Percentiles rank a stretch among this genome's conserved stretches.
Evolutionary conservation across 2,888 invertebrate genomes (phyloP).

Genomic region (Thysanoteuthis rhombus): DNA sequence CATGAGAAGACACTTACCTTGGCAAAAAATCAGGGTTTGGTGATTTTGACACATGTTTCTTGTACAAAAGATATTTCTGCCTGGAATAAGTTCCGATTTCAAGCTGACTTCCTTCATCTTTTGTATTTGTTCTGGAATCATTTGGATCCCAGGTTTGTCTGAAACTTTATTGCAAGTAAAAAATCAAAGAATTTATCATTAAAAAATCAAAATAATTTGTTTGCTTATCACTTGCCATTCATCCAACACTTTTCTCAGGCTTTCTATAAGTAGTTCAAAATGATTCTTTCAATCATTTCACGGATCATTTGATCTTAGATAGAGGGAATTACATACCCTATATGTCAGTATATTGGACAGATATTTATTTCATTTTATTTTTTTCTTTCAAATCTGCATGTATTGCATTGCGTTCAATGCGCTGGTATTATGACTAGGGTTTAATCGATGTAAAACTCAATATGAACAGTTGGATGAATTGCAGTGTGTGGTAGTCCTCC

Average conservation of each 20-base stretch:
- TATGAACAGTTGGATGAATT: too few species aligned
- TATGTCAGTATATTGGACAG: too few species aligned
- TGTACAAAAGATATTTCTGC: not conserved
- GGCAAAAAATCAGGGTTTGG: not conserved
- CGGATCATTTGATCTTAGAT: not conserved
- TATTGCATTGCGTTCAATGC: too few species aligned
- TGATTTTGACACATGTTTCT: not conserved
- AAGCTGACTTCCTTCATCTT: not conserved
- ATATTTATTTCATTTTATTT: too few species aligned
- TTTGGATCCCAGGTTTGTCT: not conserved
- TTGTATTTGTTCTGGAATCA: not conserved
- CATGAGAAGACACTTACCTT: not conserved
- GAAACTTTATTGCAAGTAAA: not conserved
- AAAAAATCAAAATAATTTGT: not conserved
- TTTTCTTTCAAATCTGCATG: too few species aligned
- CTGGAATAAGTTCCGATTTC: not conserved
- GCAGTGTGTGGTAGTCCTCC: too few species aligned
- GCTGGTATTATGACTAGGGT: too few species aligned
- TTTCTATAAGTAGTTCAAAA: not conserved
- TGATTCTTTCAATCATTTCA: not conserved
- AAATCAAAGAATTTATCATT: not conserved
- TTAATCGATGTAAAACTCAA: too few species aligned
- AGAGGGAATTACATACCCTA: too few species aligned
- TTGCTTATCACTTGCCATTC: too few species aligned
- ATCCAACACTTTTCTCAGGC: too few species aligned